phyloP scores from a whole-genome alignment of 2,888 invertebrate genomes.

The Callimorpha dominula region DNA sequence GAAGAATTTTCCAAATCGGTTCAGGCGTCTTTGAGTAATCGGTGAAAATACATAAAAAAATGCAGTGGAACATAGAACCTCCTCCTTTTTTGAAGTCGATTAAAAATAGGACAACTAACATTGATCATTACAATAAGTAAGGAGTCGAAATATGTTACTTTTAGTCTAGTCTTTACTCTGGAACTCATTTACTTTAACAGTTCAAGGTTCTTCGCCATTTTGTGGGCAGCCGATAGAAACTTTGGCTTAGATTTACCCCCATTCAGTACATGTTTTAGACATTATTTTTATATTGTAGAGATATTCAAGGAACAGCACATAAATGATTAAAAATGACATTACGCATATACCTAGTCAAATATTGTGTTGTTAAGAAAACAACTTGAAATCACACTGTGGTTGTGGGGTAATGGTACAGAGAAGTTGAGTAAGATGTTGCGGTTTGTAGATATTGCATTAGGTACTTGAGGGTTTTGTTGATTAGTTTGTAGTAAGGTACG shows the following conservation, averaged over 20 bases:
- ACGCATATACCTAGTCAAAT: background rate
- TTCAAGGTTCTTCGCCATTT: background rate
- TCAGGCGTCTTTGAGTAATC: too few relatives aligned
- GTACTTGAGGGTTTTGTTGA: slow-evolving; percentile 19
- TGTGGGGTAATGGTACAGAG: background rate
- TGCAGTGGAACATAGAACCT: too few relatives aligned
- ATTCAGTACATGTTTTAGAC: background rate
- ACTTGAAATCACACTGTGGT: background rate
- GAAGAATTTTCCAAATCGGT: too few relatives aligned
- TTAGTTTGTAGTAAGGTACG: slow-evolving; percentile 23
- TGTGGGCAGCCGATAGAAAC: background rate
- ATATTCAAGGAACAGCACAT: too few relatives aligned
- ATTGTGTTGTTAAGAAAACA: slow-evolving; percentile 8
- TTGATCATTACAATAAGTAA: too few relatives aligned
- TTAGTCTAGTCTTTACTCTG: too few relatives aligned
- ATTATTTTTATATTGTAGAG: background rate
- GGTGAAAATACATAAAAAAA: too few relatives aligned
- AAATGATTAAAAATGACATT: background rate
- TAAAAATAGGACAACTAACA: too few relatives aligned
- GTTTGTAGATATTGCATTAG: slow-evolving; percentile 18
- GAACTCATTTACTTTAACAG: too few relatives aligned
- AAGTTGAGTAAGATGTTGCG: slow-evolving; percentile 27
- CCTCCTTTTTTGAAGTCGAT: too few relatives aligned
- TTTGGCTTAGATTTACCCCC: too few relatives aligned
- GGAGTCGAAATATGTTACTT: too few relatives aligned